Percentiles rank a stretch among this genome's conserved stretches.
Conservation (phyloP, 2,888 invertebrate species). For the Agrotis ipsilon region DNA sequence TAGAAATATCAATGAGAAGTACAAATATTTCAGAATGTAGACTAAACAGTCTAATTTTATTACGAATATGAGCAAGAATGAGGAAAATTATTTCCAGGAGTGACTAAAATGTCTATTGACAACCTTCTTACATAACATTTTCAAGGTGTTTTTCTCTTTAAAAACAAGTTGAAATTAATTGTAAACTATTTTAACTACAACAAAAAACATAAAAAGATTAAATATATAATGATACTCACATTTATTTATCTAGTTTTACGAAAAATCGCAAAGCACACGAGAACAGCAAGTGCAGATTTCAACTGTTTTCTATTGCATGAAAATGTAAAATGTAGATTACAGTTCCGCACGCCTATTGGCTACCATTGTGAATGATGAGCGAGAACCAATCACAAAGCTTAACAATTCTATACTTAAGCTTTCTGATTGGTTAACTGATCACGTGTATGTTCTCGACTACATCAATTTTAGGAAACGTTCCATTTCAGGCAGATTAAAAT, state of each 20-base stretch:
- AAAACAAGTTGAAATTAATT: neutral
- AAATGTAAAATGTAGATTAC: neutral
- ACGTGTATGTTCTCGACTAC: slow-evolving; percentile 33
- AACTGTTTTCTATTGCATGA: slow-evolving; percentile 50
- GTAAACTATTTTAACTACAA: neutral
- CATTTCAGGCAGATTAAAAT: slow-evolving; percentile 6
- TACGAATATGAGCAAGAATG: neutral
- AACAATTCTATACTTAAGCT: neutral
- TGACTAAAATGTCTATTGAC: slow-evolving; percentile 48
- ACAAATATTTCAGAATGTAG: fast-evolving
- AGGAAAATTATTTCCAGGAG: slow-evolving; percentile 43
- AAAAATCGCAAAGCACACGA: slow-evolving; percentile 54
- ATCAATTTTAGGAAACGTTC: slow-evolving; percentile 25
- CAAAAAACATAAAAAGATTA: neutral
- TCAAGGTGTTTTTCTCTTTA: slow-evolving; percentile 16
- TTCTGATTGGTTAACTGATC: slow-evolving; percentile 18
- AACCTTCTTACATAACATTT: slow-evolving; percentile 70
- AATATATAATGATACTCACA: slow-evolving; percentile 64
- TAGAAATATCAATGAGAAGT: neutral
- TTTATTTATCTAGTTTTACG: slow-evolving; percentile 56
- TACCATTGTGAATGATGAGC: fast-evolving
- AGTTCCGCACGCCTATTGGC: slow-evolving; percentile 38
- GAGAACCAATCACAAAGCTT: slow-evolving; percentile 46
- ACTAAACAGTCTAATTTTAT: neutral
- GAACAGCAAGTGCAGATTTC: slow-evolving; percentile 66